Base-by-base conservation (phyloP, 2,888 invertebrate species). In the Leucania comma region DNA sequence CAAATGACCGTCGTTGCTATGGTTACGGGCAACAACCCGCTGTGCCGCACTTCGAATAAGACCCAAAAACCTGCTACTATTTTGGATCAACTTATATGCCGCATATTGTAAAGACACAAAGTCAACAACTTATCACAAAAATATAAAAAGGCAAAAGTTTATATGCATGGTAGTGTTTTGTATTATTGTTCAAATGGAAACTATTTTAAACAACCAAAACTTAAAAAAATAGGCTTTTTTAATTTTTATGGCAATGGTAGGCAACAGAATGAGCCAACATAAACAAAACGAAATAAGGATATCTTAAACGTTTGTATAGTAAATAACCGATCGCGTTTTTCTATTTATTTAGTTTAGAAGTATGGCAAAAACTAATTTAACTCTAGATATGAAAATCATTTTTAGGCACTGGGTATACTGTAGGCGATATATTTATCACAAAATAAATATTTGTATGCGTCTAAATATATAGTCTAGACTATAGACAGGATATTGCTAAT, bases 281-380 rank as follows among this genome's bases (percentile, higher is more conserved):
- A 20, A 29, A 4, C 1, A 14, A 48, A 56, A 17, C 8, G 4
- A 54, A 54, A 72, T 48, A 56, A 61, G 63, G 73, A 48, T 73
- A 72, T 56, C 54, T 72, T n/a, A 56, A 32, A 72, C 17, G 12
- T 10, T 35, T 53, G 42, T 54, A 29, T 35, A 14, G 20, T 61
- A 35, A 35, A 35, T 57, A 38, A 72, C 35, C 35, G 1, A 12
- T 46, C 26, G 12, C 61, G 42, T 71, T 72, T 38, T 46, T 46
- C 17, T 70, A 63, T 71, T 42, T 20, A 17, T 67, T 62, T 38
- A 29, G 48, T 26, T 17, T 22, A 17, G 20, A 29, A 72, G 26
- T 72, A 56, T 38, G 63, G 54, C 29, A 12, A 70, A 72, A 63
- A 71, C 0, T 59, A 4, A 71, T 70, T 71, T 26, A 14, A 5